Percentiles rank a stretch among this genome's conserved stretches.
Evolutionary conservation across 2,888 invertebrate genomes (phyloP).

Genomic region (Dynastes tityus): DNA sequence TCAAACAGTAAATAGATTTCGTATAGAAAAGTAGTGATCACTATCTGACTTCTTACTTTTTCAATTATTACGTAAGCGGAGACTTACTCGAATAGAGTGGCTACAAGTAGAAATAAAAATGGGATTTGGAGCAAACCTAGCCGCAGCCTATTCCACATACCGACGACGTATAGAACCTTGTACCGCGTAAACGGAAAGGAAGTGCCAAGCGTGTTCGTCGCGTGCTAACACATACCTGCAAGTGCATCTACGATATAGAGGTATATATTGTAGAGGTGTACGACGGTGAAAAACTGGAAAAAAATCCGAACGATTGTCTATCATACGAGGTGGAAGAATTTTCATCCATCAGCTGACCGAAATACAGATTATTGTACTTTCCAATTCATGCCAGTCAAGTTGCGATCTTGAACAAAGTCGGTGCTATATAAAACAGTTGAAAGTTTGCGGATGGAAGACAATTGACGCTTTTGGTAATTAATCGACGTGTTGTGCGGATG

Average conservation of each 20-base stretch:
- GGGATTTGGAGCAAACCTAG: neutral
- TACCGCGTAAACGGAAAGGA: constrained; percentile 19
- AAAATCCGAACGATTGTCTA: constrained; percentile 39
- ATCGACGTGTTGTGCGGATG: constrained; percentile 32
- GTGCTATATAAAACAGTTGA: constrained; percentile 45
- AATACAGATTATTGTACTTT: constrained; percentile 40
- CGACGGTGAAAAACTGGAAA: constrained; percentile 35
- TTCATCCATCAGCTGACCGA: constrained; percentile 45
- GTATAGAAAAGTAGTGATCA: too few relatives aligned
- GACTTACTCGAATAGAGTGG: neutral
- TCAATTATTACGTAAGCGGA: neutral
- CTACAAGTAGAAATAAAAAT: neutral
- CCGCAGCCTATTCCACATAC: neutral
- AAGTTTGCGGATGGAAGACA: constrained; percentile 44
- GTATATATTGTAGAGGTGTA: neutral
- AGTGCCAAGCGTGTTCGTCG: constrained; percentile 3
- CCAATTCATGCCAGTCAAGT: constrained; percentile 45
- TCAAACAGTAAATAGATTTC: too few relatives aligned
- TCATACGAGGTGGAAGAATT: constrained; percentile 39
- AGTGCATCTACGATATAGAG: constrained; percentile 1
- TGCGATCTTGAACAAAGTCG: constrained; percentile 44
- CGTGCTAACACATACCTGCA: constrained; percentile 3
- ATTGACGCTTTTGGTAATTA: constrained; percentile 44
- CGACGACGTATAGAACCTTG: constrained; percentile 16
- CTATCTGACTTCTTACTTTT: neutral